These are phyloP conservation scores for Eupsittula cactorum DNA, from an alignment of 2,113 vertebrate genomes.

Conservation along the genomic window DNA sequence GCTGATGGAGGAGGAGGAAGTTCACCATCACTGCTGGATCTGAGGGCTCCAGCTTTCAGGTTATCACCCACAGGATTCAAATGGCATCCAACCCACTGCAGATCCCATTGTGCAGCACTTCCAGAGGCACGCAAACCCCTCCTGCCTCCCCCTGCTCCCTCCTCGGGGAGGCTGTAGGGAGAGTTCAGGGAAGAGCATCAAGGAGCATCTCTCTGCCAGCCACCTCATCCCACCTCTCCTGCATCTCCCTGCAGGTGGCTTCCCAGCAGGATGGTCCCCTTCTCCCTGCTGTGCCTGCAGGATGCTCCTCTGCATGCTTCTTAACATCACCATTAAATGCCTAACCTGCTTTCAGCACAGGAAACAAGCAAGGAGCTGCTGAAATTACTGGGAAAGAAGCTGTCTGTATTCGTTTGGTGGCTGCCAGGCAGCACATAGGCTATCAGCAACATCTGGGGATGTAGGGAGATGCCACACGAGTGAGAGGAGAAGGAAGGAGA, in stretches of 20 bases:
- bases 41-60: not conserved
- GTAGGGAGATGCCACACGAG: not conserved
- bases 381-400: not conserved
- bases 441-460: not conserved
- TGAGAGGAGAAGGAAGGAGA: not conserved
- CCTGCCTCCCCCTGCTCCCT: not conserved
- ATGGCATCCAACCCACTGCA: not conserved
- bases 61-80: not conserved
- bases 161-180: no score
- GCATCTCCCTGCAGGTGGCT: not conserved
- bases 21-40: not conserved
- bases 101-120: not conserved
- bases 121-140: not conserved
- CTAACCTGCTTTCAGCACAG: not conserved
- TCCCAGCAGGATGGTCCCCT: not conserved
- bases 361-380: not conserved
- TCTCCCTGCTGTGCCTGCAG: not conserved
- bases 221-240: not conserved
- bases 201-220: not conserved
- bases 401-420: not conserved
- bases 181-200: no score
- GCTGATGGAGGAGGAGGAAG: not conserved
- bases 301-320: accelerated
- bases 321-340: not conserved
- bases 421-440: conserved; percentile 39